Base-by-base conservation (phyloP, 1,140 invertebrate species). In the Venustaconcha ellipsiformis region DNA sequence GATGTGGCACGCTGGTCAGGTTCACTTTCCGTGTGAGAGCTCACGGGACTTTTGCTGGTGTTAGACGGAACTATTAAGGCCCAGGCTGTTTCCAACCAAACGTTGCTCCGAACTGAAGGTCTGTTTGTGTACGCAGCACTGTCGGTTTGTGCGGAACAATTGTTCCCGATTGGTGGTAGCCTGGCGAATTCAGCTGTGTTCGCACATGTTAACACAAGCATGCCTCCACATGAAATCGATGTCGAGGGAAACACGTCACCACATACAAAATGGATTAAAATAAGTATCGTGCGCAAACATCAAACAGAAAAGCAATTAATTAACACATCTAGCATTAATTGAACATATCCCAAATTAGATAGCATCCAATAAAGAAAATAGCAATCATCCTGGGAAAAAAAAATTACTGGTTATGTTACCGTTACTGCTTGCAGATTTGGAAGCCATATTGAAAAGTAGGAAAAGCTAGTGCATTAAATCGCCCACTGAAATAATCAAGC, bases 401-500 rank as follows among this genome's bases (percentile, higher is more conserved):
- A 75, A 74, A 76, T 78, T 68, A 78, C 73, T 71, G 76, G 70
- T 70, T 69, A 67, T 57, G 76, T 78, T 70, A 76, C 55, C 23
- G 68, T 71, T 74, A 79, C 81, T 79, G 81, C 80, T 80, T 82
- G 82, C 79, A 75, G 76, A 75, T 79, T 74, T 72, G 78, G 84
- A 83, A 84, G 86, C 86, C 86, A 88, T 88, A 82, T 88, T 88
- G 85, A 82, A 81, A 73, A 79, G 74, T 73, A 79, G 78, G 70
- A 70, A 76, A 77, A 70, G 75, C 72, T 70, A 77, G 59, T 77
- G 75, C 69, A 66, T 68, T 75, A 75, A 26, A 67, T 77, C 59
- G 57, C 75, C 74, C 55, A 67, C 70, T 70, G 70, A 72, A 77
- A 77, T 69, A 77, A 77, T 68, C 75, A 70, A 77, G 72, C 72